Base-by-base conservation (phyloP, 2,888 invertebrate species). In the Cosmopolites sordidus region DNA sequence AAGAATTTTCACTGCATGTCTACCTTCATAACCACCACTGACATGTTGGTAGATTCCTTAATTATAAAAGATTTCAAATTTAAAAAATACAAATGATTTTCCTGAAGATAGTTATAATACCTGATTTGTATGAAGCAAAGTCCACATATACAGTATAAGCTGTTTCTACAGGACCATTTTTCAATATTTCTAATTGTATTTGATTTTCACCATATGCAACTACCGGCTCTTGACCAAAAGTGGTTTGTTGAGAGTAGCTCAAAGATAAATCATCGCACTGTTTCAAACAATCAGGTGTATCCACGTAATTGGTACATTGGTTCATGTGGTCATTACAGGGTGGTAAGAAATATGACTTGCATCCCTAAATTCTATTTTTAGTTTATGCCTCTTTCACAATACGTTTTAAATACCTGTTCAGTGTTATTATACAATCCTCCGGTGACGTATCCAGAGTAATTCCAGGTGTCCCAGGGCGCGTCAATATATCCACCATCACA, bases 61-160 rank as follows among this genome's bases (percentile, higher is more conserved):
- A 40, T 6, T 3, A 4, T 3, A 33, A 33, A 33, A 33, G n/a
- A n/a, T n/a, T n/a, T 12, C 4, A 33, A 3, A 4, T 12, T 11
- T 33, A 3, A 33, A 6, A 6, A 48, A 39, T 30, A 5, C 30
- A 30, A 30, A n/a, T n/a, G n/a, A 4, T 33, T 2, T 2, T 6
- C 12, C 1, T 4, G 43, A 27, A 27, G 5, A 9, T 6, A 5
- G n/a, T 12, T 3, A n/a, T 11, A 37, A 44, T 27, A 51, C 56
- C 56, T 33, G 51, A 51, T 33, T 48, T 30, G 37, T 56, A 56
- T 3, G 27, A 39, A 18, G 40, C 49, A 68, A 94, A 83, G 75
- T 94, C 93, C 29, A 83, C 80, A 64, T 87, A 93, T 2, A 93
- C 92, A 0, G 83, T 84, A 67, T 92, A 91, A 1, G 88, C 87